Conservation (phyloP, 2,113 vertebrate species). For the Pedetes capensis region DNA sequence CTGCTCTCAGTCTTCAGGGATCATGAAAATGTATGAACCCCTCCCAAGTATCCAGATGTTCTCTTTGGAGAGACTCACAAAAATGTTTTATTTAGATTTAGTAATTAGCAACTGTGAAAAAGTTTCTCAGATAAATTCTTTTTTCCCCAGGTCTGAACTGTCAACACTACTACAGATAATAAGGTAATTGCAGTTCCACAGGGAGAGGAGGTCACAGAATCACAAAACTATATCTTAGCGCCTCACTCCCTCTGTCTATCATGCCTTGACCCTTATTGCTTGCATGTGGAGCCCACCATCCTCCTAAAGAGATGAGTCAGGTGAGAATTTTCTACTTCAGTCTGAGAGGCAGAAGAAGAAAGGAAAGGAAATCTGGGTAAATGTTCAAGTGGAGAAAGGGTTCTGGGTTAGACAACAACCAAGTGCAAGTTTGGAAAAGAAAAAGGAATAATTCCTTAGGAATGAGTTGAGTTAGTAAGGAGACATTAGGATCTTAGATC, state of each 20-base stretch:
- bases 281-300: not conserved
- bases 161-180: not conserved
- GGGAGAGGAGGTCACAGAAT: not conserved
- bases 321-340: not conserved
- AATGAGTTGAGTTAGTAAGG: too few species aligned
- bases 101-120: not conserved
- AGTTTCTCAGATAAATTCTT: not conserved
- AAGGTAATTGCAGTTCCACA: not conserved
- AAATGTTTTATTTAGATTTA: not conserved
- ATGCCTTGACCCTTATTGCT: not conserved
- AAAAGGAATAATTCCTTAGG: not conserved
- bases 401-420: fast-evolving
- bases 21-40: too few species aligned
- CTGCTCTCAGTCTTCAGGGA: not conserved
- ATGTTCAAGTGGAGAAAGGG: not conserved
- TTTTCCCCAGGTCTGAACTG: not conserved
- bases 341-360: not conserved
- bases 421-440: not conserved
- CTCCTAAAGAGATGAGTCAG: not conserved
- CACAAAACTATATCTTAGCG: not conserved
- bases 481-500: too few species aligned
- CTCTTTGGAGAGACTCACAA: not conserved
- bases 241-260: not conserved
- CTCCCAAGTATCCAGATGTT: not conserved
- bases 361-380: not conserved